Base-by-base conservation (phyloP, 1,140 invertebrate genomes). In the Sarcophaga peregrina region DNA sequence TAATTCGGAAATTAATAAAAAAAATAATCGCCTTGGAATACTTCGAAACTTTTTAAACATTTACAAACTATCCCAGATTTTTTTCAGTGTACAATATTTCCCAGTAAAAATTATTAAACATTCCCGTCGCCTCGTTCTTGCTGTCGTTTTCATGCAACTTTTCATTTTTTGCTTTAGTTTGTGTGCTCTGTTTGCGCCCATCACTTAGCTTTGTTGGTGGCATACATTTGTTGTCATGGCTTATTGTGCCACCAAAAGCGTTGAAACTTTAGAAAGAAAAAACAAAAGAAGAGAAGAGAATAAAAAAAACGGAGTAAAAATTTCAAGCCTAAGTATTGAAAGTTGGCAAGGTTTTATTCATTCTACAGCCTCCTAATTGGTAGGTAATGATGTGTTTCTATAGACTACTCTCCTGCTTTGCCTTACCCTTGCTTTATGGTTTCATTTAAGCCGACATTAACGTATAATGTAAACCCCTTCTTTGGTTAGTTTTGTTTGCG, bases 351-450 rank as follows among this genome's bases (percentile, higher is more conserved):
- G 62, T 81, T 52, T 81, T 62, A 54, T 68, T 81, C 37, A 54
- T 68, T 81, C 37, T 13, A 62, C 20, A 46, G 80, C 62, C 83
- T 84, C 87, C 87, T 88, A 88, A 88, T 88, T 88, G 87, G 87
- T 88, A 87, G 87, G 87, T 88, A 88, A 88, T 88, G 87, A 88
- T 88, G 87, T 88, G 87, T 88, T 87, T 87, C 87, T 87, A 86
- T 86, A 86, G 87, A 85, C 82, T n/a, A 84, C 4, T 37, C 25
- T 37, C 25, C 25, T 37, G 25, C 25, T 37, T 4, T 37, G 25
- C 25, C 25, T 37, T 37, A 37, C 25, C 25, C 25, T 37, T 86
- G 83, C 15, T 37, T 52, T 80, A 7, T 48, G 46, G 0, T 80
- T 47, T 9, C 8, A 7, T 45, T 76, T n/a, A 47, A 9, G 17